These are phyloP conservation scores for Bufo gargarizans DNA, from an alignment of 2,113 vertebrate genomes.

Conservation along the genomic window DNA sequence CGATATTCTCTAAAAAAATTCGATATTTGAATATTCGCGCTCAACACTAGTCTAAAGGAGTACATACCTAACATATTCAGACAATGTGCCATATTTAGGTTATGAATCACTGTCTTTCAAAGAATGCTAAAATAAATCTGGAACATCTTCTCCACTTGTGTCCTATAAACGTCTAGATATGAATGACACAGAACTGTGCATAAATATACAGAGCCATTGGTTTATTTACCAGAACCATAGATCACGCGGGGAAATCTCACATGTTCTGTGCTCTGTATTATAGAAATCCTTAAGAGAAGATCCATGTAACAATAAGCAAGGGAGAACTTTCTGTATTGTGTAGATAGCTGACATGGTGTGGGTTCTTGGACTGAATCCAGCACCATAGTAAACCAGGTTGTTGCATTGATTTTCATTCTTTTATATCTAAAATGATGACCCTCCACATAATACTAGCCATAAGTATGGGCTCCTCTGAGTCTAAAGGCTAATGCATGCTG, in stretches of 20 bases:
- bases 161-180: background rate
- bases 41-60: too few species aligned
- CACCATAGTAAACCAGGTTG: too few species aligned
- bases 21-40: too few species aligned
- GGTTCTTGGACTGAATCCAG: background rate
- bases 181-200: background rate
- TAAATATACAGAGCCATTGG: background rate
- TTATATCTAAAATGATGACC: too few species aligned
- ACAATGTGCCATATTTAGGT: background rate
- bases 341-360: background rate
- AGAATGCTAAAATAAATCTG: background rate
- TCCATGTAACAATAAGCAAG: background rate
- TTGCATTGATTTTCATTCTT: too few species aligned
- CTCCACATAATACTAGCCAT: too few species aligned
- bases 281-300: background rate
- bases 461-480: too few species aligned
- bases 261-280: background rate
- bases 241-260: background rate
- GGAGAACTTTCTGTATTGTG: background rate
- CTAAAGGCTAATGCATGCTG: background rate
- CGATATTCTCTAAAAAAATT: too few species aligned
- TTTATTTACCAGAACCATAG: background rate
- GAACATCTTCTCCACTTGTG: background rate
- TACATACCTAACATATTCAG: background rate
- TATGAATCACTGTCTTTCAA: conserved; percentile 1